Evolutionary conservation across 1,140 invertebrate genomes (phyloP).

Genomic region (Trichonephila clavipes): DNA sequence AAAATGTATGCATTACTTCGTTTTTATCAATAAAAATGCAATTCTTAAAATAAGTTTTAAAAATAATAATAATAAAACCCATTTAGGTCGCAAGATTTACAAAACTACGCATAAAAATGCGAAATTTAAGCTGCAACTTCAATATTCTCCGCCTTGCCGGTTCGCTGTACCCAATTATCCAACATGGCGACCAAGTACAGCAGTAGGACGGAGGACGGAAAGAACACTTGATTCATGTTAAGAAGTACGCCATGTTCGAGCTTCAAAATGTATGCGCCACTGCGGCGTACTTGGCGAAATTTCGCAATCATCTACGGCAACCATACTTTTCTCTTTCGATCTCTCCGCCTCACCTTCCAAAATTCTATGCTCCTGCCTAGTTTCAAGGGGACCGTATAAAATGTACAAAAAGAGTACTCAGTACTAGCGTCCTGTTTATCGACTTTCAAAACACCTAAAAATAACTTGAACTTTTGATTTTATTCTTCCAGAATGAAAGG

Average conservation of each 20-base stretch:
- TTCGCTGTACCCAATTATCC: conserved; percentile 45
- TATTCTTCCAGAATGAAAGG: neutral
- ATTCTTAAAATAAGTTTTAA: too few species aligned
- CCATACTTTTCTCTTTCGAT: conserved; percentile 47
- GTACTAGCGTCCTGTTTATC: neutral
- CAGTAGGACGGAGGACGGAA: conserved; percentile 26
- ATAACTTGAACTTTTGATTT: neutral
- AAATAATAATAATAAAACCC: too few species aligned
- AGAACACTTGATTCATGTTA: conserved; percentile 54
- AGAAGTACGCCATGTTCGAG: conserved; percentile 59
- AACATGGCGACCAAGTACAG: conserved; percentile 58
- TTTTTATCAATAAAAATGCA: too few species aligned
- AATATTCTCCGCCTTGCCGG: neutral
- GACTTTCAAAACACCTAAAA: neutral
- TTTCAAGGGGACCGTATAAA: conserved; percentile 19
- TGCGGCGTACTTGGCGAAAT: conserved; percentile 42
- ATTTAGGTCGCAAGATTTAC: too few species aligned
- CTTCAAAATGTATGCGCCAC: conserved; percentile 4
- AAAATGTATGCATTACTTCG: too few species aligned
- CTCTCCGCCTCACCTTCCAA: conserved; percentile 36
- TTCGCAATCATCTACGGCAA: conserved; percentile 37
- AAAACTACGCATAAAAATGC: neutral
- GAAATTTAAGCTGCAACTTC: neutral
- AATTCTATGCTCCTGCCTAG: conserved; percentile 42
- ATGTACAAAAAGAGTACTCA: conserved; percentile 3